These are phyloP conservation scores for Ursus arctos DNA, from an alignment of 2,113 vertebrate species.

Conservation along the genomic window DNA sequence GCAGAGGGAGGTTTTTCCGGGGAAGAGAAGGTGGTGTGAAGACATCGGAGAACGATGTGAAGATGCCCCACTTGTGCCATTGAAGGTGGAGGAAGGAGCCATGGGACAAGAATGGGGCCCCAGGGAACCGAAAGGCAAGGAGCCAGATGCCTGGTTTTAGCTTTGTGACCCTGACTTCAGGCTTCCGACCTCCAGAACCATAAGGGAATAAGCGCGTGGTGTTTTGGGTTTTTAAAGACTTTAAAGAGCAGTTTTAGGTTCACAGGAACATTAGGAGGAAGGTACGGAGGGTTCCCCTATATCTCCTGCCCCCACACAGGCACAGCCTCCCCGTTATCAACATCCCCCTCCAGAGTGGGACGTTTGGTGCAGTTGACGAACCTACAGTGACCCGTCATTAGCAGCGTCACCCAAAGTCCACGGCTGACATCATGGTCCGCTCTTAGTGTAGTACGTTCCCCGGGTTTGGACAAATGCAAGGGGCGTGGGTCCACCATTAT, in stretches of 20 bases:
- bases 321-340: not conserved
- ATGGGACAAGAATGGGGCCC: accelerated
- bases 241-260: not conserved
- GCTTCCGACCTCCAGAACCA: not conserved
- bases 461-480: not conserved
- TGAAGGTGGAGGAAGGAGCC: no score
- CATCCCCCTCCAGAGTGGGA: not conserved
- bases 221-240: not conserved
- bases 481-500: not conserved
- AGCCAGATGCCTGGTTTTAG: not conserved
- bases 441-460: not conserved
- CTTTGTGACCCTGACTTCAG: not conserved
- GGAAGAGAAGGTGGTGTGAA: not conserved
- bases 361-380: no score
- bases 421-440: accelerated
- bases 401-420: not conserved
- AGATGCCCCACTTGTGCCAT: not conserved
- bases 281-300: not conserved
- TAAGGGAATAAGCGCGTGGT: not conserved
- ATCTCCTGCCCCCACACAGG: not conserved
- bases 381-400: accelerated
- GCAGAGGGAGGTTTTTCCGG: not conserved
- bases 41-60: not conserved
- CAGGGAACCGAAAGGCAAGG: accelerated
- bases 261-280: not conserved